These are phyloP conservation scores for Rhodinocichla rosea DNA, from an alignment of 2,113 vertebrate genomes.

Conservation along the genomic window DNA sequence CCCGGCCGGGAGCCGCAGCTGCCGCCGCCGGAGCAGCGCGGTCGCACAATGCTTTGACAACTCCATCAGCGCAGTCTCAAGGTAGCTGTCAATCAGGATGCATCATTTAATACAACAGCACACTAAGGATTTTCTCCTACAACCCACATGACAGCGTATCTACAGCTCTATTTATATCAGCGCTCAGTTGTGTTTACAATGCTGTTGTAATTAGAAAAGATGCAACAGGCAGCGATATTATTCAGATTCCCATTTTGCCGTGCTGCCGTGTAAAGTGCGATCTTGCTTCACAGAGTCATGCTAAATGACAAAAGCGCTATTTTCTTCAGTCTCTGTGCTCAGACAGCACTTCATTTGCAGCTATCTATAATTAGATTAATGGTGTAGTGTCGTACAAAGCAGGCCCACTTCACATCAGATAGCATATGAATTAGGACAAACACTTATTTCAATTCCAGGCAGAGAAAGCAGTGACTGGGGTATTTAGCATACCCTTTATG, in stretches of 20 bases:
- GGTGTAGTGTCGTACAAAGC: constrained; percentile 85
- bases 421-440: constrained; percentile 93
- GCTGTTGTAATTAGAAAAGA: constrained; percentile 84
- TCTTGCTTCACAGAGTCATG: constrained; percentile 77
- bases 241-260: constrained; percentile 73
- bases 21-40: constrained; percentile 77
- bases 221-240: constrained; percentile 83
- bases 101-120: constrained; percentile 94
- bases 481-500: constrained; percentile 96
- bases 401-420: constrained; percentile 87
- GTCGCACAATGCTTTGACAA: constrained; percentile 86
- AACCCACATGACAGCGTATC: constrained; percentile 87
- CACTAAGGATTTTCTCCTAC: constrained; percentile 83
- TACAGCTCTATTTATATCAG: constrained; percentile 94
- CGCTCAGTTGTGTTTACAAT: constrained; percentile 83
- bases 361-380: constrained; percentile 98
- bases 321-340: constrained; percentile 77
- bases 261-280: constrained; percentile 72
- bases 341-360: constrained; percentile 89
- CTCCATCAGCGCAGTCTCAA: constrained; percentile 97
- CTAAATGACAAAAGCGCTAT: constrained; percentile 82
- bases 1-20: constrained; percentile 63
- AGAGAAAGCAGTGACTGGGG: constrained; percentile 85
- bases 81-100: constrained; percentile 97
- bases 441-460: constrained; percentile 91